These are phyloP conservation scores for Spinus olivaceus DNA, from an alignment of 2,797 vertebrate species.

Conservation along the genomic window DNA sequence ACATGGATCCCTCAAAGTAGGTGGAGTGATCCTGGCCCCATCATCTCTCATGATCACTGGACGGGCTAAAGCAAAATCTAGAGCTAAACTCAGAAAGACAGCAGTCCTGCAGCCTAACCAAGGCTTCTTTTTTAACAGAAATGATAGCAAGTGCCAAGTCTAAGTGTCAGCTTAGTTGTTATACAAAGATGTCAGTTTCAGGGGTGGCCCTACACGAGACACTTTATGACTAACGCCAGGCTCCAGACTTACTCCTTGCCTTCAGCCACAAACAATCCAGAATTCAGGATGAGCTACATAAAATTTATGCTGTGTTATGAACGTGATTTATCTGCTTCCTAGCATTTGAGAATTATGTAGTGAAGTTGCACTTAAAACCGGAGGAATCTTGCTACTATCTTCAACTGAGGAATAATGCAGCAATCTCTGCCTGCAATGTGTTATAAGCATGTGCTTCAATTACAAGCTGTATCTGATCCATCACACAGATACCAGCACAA, in stretches of 20 bases:
- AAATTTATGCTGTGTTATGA: neutral
- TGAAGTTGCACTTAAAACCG: neutral
- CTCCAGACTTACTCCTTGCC: neutral
- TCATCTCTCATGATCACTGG: neutral
- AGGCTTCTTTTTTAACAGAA: neutral
- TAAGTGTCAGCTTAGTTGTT: neutral
- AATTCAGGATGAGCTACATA: neutral
- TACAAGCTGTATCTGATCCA: neutral
- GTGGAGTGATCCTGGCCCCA: neutral
- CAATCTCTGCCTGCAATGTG: neutral
- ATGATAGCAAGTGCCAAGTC: neutral
- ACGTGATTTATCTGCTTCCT: neutral
- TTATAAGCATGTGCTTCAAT: neutral
- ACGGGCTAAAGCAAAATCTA: neutral
- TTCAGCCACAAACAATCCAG: neutral
- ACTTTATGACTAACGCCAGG: accelerated
- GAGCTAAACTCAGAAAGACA: neutral
- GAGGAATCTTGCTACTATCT: neutral
- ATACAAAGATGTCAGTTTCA: neutral
- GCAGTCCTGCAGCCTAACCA: neutral
- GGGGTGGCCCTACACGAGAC: neutral
- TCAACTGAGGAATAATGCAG: neutral
- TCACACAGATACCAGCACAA: neutral
- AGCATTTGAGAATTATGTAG: neutral
- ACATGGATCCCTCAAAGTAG: neutral